Conservation (phyloP, 2,888 invertebrate genomes). For the Ferdinandea cuprea region DNA sequence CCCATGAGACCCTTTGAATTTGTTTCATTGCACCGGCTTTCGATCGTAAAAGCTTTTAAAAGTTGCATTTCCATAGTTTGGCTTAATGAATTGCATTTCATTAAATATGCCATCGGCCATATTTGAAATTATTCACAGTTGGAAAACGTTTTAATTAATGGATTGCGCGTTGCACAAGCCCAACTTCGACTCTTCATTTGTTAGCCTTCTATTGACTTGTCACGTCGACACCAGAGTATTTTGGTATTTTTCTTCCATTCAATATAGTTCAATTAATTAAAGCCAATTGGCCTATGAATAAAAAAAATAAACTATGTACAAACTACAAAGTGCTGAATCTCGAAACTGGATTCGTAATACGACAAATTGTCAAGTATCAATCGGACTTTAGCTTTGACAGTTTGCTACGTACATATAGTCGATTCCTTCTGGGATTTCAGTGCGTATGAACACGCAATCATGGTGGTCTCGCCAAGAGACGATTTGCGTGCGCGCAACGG, state of each 20-base stretch:
- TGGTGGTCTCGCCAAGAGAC: constrained; percentile 43
- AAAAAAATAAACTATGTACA: constrained; percentile 3
- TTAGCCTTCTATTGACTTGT: constrained; percentile 22
- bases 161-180: constrained; percentile 27
- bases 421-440: constrained; percentile 29
- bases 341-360: constrained; percentile 42
- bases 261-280: constrained; percentile 58
- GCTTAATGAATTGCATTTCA: constrained; percentile 24
- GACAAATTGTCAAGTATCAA: constrained; percentile 63
- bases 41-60: constrained; percentile 6
- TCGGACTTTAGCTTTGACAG: constrained; percentile 34
- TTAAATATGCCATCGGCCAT: constrained; percentile 30
- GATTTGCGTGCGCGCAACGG: constrained; percentile 45
- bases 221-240: constrained; percentile 23
- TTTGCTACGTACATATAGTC: neutral
- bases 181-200: constrained; percentile 20
- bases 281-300: constrained; percentile 45
- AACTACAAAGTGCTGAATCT: constrained; percentile 3
- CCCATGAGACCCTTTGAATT: constrained; percentile 18
- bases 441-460: constrained; percentile 37
- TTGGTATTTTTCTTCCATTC: constrained; percentile 15
- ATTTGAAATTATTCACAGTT: constrained; percentile 21
- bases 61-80: constrained; percentile 26
- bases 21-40: constrained; percentile 23
- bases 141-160: constrained; percentile 47